phyloP scores from a whole-genome alignment of 2,113 vertebrate species.

The Melanerpes aurifrons region DNA sequence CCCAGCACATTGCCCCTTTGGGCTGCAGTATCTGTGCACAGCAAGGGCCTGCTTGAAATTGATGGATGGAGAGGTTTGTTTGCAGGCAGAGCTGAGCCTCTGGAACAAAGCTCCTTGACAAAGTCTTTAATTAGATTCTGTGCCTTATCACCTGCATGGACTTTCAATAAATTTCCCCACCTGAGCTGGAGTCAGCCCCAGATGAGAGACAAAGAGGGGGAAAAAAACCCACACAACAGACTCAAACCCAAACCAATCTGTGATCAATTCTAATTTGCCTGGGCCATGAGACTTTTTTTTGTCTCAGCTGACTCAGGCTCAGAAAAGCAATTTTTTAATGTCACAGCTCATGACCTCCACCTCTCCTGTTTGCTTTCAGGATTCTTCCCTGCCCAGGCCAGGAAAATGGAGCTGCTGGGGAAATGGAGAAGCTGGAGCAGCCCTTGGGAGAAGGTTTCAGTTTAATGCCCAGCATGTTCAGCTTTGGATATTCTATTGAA shows the following conservation, averaged over 20 bases:
- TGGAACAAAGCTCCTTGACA: conserved; percentile 40
- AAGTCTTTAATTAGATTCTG: conserved; percentile 32
- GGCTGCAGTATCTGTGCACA: not conserved
- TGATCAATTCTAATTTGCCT: conserved; percentile 64
- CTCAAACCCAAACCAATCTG: not conserved
- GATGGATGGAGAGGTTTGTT: conserved; percentile 1
- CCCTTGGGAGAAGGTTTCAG: conserved; percentile 30
- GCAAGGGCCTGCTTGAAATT: not conserved
- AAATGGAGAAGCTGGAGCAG: not conserved
- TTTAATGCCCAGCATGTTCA: conserved; percentile 57
- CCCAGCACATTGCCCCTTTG: not conserved
- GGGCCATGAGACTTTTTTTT: not conserved
- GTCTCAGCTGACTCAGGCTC: conserved; percentile 38
- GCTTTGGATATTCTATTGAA: conserved; percentile 60
- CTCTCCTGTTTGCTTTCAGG: not conserved
- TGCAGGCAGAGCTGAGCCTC: not conserved
- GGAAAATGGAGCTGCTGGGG: not conserved
- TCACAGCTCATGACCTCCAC: conserved; percentile 42
- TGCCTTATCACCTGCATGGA: not conserved
- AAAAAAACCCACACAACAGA: not conserved
- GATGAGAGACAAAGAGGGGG: conserved; percentile 16
- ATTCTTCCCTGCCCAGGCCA: not conserved
- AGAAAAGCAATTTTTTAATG: conserved; percentile 56
- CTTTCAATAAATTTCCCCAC: not conserved
- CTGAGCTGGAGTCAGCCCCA: not conserved